Evolutionary conservation across 2,888 invertebrate species (phyloP).

Genomic region (Icerya purchasi): DNA sequence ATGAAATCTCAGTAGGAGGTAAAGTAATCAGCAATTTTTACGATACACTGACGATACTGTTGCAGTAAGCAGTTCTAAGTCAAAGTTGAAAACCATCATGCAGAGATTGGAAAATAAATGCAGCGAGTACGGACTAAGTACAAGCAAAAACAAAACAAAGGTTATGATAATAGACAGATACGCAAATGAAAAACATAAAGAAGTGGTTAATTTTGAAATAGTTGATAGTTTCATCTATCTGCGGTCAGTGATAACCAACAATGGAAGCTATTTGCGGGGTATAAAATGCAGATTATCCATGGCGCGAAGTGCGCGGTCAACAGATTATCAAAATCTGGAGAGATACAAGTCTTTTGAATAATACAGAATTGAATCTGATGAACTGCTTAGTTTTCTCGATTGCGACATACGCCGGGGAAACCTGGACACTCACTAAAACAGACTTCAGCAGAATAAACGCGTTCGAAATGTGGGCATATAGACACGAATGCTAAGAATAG

Average conservation of each 20-base stretch:
- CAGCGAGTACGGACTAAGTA: background rate
- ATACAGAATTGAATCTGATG: background rate
- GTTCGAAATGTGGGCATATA: background rate
- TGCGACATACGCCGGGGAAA: background rate
- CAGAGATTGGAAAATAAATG: background rate
- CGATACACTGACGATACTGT: too few relatives aligned
- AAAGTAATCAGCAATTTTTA: too few relatives aligned
- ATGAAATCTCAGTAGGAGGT: too few relatives aligned
- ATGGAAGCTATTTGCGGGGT: background rate
- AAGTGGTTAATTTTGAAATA: background rate
- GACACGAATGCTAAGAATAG: background rate
- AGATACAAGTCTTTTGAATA: background rate
- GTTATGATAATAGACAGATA: background rate
- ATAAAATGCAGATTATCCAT: background rate
- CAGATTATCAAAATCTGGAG: background rate
- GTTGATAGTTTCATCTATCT: background rate
- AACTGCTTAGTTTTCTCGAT: background rate
- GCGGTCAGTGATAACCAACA: background rate
- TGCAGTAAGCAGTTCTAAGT: too few relatives aligned
- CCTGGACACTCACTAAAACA: background rate
- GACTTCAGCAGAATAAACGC: background rate
- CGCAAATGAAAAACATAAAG: background rate
- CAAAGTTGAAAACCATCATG: background rate
- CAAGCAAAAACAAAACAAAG: background rate
- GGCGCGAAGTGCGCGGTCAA: background rate